Percentiles rank a stretch among this genome's conserved stretches.
phyloP scores from a whole-genome alignment of 2,113 vertebrate species.

The Rhinoderma darwinii region DNA sequence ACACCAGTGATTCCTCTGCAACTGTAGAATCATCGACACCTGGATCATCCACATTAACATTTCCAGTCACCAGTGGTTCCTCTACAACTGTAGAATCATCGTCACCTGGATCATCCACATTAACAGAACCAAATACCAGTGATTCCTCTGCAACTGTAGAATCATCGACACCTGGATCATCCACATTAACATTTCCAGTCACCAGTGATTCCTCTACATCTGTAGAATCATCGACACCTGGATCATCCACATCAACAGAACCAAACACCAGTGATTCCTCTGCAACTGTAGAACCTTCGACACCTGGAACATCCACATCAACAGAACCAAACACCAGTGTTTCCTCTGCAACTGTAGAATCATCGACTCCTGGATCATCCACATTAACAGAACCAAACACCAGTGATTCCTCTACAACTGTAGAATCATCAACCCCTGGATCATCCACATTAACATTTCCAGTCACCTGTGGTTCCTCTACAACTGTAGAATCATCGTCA shows the following conservation, averaged over 20 bases:
- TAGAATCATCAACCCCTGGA: not conserved
- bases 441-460: too few species aligned
- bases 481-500: too few species aligned
- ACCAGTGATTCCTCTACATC: not conserved
- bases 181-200: too few species aligned
- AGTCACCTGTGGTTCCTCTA: too few species aligned
- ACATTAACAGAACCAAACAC: not conserved
- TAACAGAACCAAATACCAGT: not conserved
- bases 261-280: too few species aligned
- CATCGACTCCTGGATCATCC: not conserved
- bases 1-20: not conserved
- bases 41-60: not conserved
- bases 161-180: not conserved
- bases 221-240: too few species aligned
- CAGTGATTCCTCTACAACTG: not conserved
- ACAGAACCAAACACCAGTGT: too few species aligned
- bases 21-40: not conserved
- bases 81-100: not conserved
- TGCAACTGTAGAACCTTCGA: too few species aligned
- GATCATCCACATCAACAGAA: not conserved
- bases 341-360: too few species aligned
- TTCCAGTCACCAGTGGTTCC: not conserved
- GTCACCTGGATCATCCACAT: not conserved
- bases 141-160: too few species aligned
- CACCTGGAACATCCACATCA: too few species aligned